phyloP scores from a whole-genome alignment of 2,113 vertebrate species.

The Phainopepla nitens region DNA sequence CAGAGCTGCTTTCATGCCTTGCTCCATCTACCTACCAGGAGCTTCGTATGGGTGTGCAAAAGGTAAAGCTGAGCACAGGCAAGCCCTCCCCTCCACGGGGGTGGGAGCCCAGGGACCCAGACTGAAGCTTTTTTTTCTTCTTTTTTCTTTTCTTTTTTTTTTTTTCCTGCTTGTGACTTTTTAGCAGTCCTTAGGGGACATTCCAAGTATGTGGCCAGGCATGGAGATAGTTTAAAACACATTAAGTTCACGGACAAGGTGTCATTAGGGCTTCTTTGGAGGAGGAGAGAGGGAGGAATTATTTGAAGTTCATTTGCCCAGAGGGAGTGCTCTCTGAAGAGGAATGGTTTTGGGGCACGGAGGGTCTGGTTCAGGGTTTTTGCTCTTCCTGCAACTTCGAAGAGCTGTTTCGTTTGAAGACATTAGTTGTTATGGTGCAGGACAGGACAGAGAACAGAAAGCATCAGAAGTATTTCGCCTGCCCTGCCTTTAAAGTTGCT shows the following conservation, averaged over 20 bases:
- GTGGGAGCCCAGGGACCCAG: background rate
- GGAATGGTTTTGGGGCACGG: slow-evolving; percentile 35
- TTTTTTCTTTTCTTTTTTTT: background rate
- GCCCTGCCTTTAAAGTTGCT: background rate
- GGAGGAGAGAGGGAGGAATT: slow-evolving; percentile 42
- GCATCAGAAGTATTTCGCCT: background rate
- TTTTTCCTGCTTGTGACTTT: slow-evolving; percentile 49
- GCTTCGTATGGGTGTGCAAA: background rate
- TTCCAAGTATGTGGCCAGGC: slow-evolving; percentile 67
- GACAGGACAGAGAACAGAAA: background rate
- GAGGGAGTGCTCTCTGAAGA: slow-evolving; percentile 47
- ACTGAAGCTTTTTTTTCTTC: background rate
- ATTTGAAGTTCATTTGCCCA: slow-evolving; percentile 59
- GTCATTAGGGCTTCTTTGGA: slow-evolving; percentile 56
- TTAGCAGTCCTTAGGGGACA: slow-evolving; percentile 68
- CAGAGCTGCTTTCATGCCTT: fast-evolving
- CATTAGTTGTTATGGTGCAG: fast-evolving
- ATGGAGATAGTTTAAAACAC: slow-evolving; percentile 68
- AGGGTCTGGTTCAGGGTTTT: slow-evolving; percentile 45
- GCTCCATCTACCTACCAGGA: background rate
- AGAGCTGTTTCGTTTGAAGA: slow-evolving; percentile 34
- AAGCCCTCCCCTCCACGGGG: background rate
- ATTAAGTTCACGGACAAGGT: slow-evolving; percentile 63
- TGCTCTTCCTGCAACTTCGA: slow-evolving; percentile 18
- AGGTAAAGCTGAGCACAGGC: background rate